phyloP scores from a whole-genome alignment of 37 sponge, comb jelly and placozoan species.

The Theonella swinhoei region DNA sequence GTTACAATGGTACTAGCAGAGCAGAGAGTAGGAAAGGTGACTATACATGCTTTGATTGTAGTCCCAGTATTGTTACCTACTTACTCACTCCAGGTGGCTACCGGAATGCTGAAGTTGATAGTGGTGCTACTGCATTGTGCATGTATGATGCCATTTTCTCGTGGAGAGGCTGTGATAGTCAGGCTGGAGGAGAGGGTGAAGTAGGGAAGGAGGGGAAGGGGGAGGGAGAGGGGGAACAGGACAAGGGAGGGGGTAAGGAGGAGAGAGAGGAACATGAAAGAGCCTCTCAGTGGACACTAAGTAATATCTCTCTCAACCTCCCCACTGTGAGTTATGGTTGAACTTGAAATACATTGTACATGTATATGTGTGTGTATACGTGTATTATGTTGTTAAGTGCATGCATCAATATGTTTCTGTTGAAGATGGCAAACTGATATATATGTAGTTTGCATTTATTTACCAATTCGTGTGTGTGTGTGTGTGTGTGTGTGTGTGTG shows the following conservation, averaged over 20 bases:
- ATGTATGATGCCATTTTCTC: conserved; percentile 62
- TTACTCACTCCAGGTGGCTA: no score
- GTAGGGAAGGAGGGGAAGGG: not conserved
- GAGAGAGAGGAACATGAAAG: not conserved
- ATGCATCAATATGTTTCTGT: not conserved
- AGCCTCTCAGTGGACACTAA: conserved; percentile 8
- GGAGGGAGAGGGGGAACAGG: not conserved
- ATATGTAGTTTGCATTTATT: no score
- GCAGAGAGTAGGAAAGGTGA: not conserved
- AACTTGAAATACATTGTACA: no score
- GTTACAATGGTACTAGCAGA: not conserved
- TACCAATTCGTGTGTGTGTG: no score
- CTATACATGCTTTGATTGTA: not conserved
- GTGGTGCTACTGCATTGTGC: conserved; percentile 8
- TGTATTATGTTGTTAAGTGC: not conserved
- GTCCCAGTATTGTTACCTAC: not conserved
- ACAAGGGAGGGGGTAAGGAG: not conserved
- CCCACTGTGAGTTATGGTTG: conserved; percentile 7
- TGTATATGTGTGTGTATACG: not conserved
- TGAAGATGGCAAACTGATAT: no score
- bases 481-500: not conserved
- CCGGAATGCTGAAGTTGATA: not conserved
- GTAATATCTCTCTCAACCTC: conserved; percentile 39
- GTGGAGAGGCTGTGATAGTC: conserved; percentile 58
- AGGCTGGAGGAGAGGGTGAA: not conserved